Percentiles rank a stretch among this genome's conserved stretches.
phyloP scores from a whole-genome alignment of 2,113 vertebrate species.

The Dolichotis patagonum region DNA sequence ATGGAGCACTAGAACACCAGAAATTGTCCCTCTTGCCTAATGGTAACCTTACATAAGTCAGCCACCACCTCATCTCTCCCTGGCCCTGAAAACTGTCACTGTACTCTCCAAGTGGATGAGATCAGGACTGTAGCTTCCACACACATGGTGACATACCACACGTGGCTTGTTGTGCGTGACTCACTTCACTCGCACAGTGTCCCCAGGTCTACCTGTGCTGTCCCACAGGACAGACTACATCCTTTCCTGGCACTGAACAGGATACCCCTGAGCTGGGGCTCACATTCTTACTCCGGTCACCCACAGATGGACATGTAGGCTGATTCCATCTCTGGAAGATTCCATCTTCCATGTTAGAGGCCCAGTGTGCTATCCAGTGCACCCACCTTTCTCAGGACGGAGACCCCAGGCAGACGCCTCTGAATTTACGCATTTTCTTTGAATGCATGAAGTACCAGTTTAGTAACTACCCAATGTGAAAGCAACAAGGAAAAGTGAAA shows the following conservation, averaged over 20 bases:
- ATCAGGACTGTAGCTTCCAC: no score
- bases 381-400: fast-evolving
- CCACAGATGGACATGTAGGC: neutral
- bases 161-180: neutral
- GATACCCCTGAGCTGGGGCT: neutral
- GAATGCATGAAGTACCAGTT: neutral
- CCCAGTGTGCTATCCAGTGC: neutral
- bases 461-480: neutral
- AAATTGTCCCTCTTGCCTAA: neutral
- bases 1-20: no score
- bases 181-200: neutral
- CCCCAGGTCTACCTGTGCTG: neutral
- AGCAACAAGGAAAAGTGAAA: neutral
- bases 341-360: neutral
- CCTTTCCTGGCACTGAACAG: neutral
- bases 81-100: no score
- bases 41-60: neutral
- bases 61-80: no score
- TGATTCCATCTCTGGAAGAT: neutral
- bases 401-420: neutral
- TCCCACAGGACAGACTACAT: neutral
- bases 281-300: neutral
- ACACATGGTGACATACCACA: neutral
- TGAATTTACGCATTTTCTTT: neutral
- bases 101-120: neutral